Evolutionary conservation across 30 jellyfish, hydroid and myxozoan species (phyloP).

Genomic region (Pelagia noctiluca): DNA sequence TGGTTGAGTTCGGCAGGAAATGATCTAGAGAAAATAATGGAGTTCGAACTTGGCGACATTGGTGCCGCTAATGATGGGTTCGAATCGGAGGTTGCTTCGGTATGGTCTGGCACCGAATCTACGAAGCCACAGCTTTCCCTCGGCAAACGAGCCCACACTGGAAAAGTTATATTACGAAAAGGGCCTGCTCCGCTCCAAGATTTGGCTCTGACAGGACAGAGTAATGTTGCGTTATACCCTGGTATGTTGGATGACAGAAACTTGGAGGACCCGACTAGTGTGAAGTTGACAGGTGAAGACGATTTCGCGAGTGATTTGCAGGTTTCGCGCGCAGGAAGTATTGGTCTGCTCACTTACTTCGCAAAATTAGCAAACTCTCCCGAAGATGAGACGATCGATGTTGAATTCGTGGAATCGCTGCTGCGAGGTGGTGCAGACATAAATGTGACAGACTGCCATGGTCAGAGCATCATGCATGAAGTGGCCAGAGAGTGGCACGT

Average conservation of each 20-base stretch:
- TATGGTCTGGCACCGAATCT: background rate
- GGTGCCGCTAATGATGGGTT: background rate
- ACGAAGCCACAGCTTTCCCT: background rate
- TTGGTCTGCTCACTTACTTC: conserved; percentile 82
- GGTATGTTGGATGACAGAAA: conserved; percentile 56
- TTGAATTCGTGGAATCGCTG: conserved; percentile 81
- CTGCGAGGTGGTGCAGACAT: conserved; percentile 88
- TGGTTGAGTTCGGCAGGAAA: too few relatives aligned
- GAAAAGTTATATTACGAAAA: conserved; percentile 6
- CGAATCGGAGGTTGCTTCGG: background rate
- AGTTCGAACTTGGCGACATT: background rate
- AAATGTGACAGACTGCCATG: conserved; percentile 83
- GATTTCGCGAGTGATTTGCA: background rate
- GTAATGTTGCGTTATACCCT: conserved; percentile 19
- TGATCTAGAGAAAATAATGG: too few relatives aligned
- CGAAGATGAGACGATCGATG: conserved; percentile 69
- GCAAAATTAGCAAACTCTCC: conserved; percentile 67
- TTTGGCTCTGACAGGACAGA: conserved; percentile 45
- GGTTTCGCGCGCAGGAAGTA: conserved; percentile 61
- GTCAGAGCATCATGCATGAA: conserved; percentile 92
- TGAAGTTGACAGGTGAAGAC: conserved; percentile 15
- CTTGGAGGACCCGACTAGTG: background rate
- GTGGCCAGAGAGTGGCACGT: conserved; percentile 85
- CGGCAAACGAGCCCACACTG: background rate
- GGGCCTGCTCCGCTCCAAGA: conserved; percentile 94